Base-by-base conservation (phyloP, 1,140 invertebrate genomes). In the Diprion similis region DNA sequence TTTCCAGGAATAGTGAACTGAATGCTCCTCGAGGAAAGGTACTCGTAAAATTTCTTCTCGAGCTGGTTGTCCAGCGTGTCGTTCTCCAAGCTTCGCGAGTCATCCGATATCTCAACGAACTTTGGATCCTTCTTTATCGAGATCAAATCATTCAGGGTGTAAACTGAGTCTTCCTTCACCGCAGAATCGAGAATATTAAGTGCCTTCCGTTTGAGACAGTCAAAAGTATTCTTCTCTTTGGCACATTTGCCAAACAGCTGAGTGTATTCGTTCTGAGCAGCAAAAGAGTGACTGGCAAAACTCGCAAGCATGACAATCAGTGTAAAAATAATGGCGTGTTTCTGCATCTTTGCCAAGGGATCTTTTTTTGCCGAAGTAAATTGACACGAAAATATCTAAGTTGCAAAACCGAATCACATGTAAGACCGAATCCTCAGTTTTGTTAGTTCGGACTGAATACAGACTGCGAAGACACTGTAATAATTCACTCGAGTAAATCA, bases 91-190 rank as follows among this genome's bases (percentile, higher is more conserved):
- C 46, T 81, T 24, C 76, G 71, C 75, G 3, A 71, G 46, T 48
- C 7, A 13, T 45, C 18, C 3, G 19, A 11, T 68, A 17, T 67
- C 0, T 70, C 71, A 0, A 74, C 71, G 0, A 47, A 70, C 51
- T 73, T 77, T 0, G 81, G 84, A 79, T 90, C 89, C 59, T 79
- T 88, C 6, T 88, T 90, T 46, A 92, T 87, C 8, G 88, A 88
- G n/a, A 92, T 78, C 37, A 82, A 90, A 69, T 91, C 90, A 76
- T 88, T 90, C 51, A 91, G 80, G 17, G 85, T 84, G 79, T 91
- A 90, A 17, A 91, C 89, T 46, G 87, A 87, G 68, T 92, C 90
- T 75, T 90, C 90, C 51, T 84, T 81, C 8, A 90, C 85, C 1
- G 90, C 90, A 1, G 84, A 78, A 65, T 92, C 90, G 15, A 92